Evolutionary conservation across 1,140 invertebrate species (phyloP), one percentile per base, ranked within the genome.

Genomic region (Oscheius sp.): DNA sequence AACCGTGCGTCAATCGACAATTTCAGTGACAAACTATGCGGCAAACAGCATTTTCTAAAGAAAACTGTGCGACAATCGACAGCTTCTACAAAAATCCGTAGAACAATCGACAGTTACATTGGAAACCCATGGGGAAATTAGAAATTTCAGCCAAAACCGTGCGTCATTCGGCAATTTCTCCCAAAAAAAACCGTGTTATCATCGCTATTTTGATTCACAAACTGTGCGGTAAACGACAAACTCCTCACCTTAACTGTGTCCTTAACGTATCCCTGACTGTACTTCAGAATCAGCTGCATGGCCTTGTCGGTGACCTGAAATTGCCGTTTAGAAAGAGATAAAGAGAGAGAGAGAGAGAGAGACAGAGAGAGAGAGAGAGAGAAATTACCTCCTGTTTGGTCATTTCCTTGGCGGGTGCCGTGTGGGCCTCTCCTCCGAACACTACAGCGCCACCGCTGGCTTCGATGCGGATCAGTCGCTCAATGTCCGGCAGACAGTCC

Each of bases 251-350:
- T 74, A 2, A 66, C 64, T 3, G 65, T 49, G 29, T 59, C 55
- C 34, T 74, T 74, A 1, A 74, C 72, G 20, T 68, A 74, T 45
- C 65, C 72, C 18, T 74, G 72, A 36, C 64, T 68, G 46, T 74
- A 74, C 38, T 74, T 32, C 7, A 74, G 31, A 0, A 74, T 42
- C 28, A 74, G 49, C 13, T 68, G 45, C 7, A n/a, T 3, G 15
- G 66, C 66, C 26, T 52, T 23, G 18, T 68, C 66, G 20, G 23
- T 26, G 18, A 68, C 64, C 38, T 64, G 18, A 64, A 1, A 36
- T 26, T 15, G 13, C 1, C 18, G n/a, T n/a, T n/a, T n/a, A n/a
- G n/a, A n/a, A n/a, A n/a, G n/a, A n/a, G n/a, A n/a, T n/a, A n/a
- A n/a, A 45, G 15, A 18, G 15, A 15, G 13, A 1, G 0, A 29